Evolutionary conservation across 2,113 vertebrate species (phyloP).

Genomic region (Urocitellus parryii): DNA sequence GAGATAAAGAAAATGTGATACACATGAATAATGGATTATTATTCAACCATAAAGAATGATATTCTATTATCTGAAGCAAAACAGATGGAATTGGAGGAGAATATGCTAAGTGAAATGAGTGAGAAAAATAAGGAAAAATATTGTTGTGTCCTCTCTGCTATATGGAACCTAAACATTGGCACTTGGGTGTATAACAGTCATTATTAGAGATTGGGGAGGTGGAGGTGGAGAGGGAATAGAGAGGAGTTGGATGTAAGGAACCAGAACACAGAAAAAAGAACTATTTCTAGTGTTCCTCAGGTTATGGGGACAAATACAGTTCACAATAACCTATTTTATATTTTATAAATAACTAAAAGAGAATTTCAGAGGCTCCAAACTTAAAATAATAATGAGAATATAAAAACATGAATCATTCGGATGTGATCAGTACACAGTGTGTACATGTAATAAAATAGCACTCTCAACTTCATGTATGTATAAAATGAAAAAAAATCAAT

Average conservation of each 20-base stretch:
- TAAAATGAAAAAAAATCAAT: neutral
- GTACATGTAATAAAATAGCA: neutral
- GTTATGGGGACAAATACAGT: too few relatives aligned
- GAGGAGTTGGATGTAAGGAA: too few relatives aligned
- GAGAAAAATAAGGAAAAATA: neutral
- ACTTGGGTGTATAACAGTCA: neutral
- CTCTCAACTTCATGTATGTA: neutral
- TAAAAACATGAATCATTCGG: neutral
- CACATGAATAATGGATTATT: too few relatives aligned
- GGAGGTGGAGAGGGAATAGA: neutral
- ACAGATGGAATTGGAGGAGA: neutral
- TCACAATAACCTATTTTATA: too few relatives aligned
- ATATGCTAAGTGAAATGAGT: neutral
- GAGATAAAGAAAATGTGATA: neutral
- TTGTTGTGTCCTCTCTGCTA: too few relatives aligned
- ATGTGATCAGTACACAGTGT: neutral
- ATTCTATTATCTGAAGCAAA: neutral
- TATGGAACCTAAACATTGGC: neutral
- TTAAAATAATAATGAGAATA: neutral
- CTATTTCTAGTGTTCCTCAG: neutral
- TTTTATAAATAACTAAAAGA: neutral
- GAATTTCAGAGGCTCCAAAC: neutral
- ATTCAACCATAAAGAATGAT: neutral
- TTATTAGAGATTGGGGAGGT: neutral
- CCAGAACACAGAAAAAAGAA: too few relatives aligned